phyloP scores from a whole-genome alignment of 2,797 vertebrate genomes.

The Scyliorhinus canicula region DNA sequence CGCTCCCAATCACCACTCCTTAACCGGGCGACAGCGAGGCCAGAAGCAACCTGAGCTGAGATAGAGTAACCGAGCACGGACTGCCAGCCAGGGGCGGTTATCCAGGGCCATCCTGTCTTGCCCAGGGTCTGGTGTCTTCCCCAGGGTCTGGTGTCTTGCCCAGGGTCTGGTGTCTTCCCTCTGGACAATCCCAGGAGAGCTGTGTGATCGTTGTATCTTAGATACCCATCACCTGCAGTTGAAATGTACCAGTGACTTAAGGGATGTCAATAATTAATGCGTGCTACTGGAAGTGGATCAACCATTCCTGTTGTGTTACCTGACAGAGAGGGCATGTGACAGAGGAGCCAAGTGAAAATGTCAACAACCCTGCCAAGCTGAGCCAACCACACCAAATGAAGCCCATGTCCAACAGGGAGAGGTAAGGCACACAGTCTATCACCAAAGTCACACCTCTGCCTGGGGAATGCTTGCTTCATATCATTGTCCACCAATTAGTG shows the following conservation, averaged over 20 bases:
- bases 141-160: neutral
- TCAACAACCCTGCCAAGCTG: constrained; percentile 63
- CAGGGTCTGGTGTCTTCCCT: neutral
- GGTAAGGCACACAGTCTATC: constrained; percentile 54
- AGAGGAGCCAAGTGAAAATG: constrained; percentile 81
- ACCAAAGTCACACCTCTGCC: neutral
- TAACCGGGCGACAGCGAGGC: neutral
- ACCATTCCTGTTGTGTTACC: neutral
- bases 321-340: constrained; percentile 62
- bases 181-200: neutral
- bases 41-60: neutral
- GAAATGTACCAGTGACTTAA: neutral
- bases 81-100: neutral
- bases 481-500: neutral
- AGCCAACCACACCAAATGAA: constrained; percentile 93
- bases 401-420: constrained; percentile 95
- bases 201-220: neutral
- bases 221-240: neutral
- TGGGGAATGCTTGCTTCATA: neutral
- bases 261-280: neutral
- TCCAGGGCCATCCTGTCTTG: neutral
- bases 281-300: no score
- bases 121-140: neutral
- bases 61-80: neutral
- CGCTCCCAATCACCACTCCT: neutral